Evolutionary conservation across 2,888 invertebrate species (phyloP).

Genomic region (Macrophya alboannulata): DNA sequence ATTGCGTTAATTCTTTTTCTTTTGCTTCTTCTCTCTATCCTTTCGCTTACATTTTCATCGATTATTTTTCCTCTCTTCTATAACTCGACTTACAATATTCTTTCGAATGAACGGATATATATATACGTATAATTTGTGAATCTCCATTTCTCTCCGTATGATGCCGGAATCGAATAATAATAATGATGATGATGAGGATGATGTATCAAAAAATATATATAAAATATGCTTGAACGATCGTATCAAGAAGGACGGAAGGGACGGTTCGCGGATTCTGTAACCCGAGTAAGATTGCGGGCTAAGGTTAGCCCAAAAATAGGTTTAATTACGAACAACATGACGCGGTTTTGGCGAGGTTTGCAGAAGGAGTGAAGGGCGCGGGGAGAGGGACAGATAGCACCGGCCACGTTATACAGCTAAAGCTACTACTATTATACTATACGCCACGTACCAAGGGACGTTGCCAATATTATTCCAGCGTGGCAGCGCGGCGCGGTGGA

Average conservation of each 20-base stretch:
- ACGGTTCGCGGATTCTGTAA: constrained; percentile 1
- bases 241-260: background rate
- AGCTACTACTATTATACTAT: background rate
- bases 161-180: background rate
- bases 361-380: too few relatives aligned
- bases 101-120: too few relatives aligned
- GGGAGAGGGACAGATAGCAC: background rate
- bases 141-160: background rate
- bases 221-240: background rate
- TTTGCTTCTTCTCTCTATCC: background rate
- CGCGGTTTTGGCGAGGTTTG: background rate
- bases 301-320: constrained; percentile 25
- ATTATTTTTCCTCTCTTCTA: too few relatives aligned
- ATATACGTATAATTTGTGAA: background rate
- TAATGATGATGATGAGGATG: too few relatives aligned
- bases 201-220: too few relatives aligned
- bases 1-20: background rate
- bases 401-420: background rate
- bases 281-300: constrained; percentile 30
- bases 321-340: constrained; percentile 28
- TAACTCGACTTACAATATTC: too few relatives aligned
- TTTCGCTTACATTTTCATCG: too few relatives aligned
- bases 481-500: background rate
- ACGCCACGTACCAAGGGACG: background rate
- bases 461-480: constrained; percentile 17